Conservation (phyloP, 2,797 vertebrate genomes). For the Coluber constrictor region DNA sequence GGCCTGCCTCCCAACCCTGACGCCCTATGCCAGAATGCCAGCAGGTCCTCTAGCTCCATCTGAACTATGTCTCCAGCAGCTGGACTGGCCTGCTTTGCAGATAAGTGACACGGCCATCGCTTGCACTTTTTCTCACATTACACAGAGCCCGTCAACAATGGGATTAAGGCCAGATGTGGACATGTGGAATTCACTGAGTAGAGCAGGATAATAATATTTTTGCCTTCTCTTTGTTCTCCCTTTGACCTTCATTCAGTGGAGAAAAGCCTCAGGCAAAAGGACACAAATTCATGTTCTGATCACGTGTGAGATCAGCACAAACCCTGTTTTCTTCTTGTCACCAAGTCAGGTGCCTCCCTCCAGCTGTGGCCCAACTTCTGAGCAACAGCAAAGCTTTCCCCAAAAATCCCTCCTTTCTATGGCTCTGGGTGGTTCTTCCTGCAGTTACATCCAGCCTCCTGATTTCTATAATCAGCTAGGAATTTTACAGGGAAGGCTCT, state of each 20-base stretch:
- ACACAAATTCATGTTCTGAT: not conserved
- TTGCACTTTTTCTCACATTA: conserved; percentile 10
- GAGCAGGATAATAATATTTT: not conserved
- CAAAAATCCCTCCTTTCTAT: not conserved
- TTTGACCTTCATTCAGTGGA: not conserved
- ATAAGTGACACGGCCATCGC: not conserved
- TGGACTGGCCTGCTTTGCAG: not conserved
- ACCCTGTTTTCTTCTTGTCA: not conserved
- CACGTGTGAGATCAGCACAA: not conserved
- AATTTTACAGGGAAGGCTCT: not conserved
- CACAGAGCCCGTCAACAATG: not conserved
- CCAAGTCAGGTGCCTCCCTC: not conserved
- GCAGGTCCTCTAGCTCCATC: not conserved
- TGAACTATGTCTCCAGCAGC: not conserved
- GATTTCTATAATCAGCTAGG: not conserved
- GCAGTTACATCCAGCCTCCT: not conserved
- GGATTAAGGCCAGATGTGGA: not conserved
- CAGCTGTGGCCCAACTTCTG: not conserved
- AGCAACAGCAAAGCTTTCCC: not conserved
- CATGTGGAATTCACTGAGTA: not conserved
- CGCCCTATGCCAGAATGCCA: not conserved
- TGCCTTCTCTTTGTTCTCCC: not conserved
- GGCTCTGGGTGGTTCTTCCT: not conserved
- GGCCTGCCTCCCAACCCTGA: not conserved
- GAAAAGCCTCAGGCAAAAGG: not conserved